A percentile compares a stretch with the other conserved stretches of the same genome.
phyloP scores from a whole-genome alignment of 2,113 vertebrate species.

The Carettochelys insculpta region DNA sequence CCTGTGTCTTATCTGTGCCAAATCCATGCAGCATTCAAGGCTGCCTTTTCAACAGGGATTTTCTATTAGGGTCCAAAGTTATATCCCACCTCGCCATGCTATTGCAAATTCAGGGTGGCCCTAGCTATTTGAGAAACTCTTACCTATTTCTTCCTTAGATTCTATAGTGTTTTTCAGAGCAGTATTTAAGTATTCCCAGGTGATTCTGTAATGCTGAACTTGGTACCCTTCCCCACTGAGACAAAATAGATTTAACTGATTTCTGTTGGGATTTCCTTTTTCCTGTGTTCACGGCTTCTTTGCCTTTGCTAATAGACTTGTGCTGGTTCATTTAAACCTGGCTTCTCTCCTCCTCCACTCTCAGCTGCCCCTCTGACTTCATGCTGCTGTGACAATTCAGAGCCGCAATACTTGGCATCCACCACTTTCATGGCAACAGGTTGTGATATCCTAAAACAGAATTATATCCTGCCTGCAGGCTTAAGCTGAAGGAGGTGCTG shows the following conservation, averaged over 20 bases:
- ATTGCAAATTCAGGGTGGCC: not conserved
- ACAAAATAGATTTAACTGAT: not conserved
- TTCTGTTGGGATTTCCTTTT: not conserved
- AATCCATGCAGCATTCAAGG: not conserved
- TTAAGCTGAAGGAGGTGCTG: constrained; percentile 54
- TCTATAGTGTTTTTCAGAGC: fast-evolving
- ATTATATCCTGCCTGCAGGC: not conserved
- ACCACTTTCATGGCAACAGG: not conserved
- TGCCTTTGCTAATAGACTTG: not conserved
- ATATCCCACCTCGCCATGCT: not conserved
- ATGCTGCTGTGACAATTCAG: not conserved
- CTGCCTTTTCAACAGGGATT: not conserved
- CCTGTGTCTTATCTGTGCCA: not conserved
- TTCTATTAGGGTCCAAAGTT: not conserved
- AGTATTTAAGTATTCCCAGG: not conserved
- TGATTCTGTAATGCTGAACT: not conserved
- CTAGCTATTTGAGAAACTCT: not conserved
- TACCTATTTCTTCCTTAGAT: fast-evolving
- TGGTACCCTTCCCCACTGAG: fast-evolving
- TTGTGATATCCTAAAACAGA: not conserved
- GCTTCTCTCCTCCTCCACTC: not conserved
- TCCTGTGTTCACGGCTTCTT: not conserved
- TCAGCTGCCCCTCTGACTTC: not conserved
- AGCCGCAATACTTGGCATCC: not conserved
- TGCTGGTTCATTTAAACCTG: constrained; percentile 14